Percentiles rank a stretch among this genome's conserved stretches.
These are phyloP conservation scores for Protophormia terraenovae DNA, from an alignment of 2,888 invertebrate genomes.

Conservation along the genomic window DNA sequence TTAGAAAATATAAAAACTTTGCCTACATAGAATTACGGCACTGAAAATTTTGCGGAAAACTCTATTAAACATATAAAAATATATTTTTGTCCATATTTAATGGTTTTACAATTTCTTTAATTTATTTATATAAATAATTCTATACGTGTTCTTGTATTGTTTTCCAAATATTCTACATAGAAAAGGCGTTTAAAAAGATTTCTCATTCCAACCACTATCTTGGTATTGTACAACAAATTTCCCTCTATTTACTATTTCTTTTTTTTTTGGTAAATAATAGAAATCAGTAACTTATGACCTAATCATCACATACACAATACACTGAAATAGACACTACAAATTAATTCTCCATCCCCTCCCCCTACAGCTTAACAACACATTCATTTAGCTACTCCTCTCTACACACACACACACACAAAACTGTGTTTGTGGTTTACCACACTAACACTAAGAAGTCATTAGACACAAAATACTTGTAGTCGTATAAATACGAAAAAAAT, in stretches of 20 bases:
- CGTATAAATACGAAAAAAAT: neutral
- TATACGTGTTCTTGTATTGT: neutral
- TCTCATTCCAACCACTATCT: constrained; percentile 11
- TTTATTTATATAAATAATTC: constrained; percentile 10
- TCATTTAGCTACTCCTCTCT: neutral
- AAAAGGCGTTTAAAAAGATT: constrained; percentile 44
- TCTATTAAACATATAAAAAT: neutral
- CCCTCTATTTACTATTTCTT: neutral
- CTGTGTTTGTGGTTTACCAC: constrained; percentile 52
- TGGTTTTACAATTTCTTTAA: neutral
- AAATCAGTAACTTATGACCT: constrained; percentile 65
- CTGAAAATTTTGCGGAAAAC: too few species aligned
- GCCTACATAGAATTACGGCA: too few species aligned
- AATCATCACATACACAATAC: constrained; percentile 52
- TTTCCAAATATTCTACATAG: constrained; percentile 21
- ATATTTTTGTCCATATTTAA: neutral
- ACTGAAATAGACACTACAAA: constrained; percentile 37
- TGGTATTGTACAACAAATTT: neutral
- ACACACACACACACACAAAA: too few species aligned
- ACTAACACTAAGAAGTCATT: constrained; percentile 57
- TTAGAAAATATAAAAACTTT: too few species aligned
- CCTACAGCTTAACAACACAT: constrained; percentile 4
- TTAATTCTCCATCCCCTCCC: neutral
- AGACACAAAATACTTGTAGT: constrained; percentile 2
- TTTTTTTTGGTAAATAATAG: constrained; percentile 54